Conservation (phyloP, 2,888 invertebrate species). For the Cataglyphis cursor region DNA sequence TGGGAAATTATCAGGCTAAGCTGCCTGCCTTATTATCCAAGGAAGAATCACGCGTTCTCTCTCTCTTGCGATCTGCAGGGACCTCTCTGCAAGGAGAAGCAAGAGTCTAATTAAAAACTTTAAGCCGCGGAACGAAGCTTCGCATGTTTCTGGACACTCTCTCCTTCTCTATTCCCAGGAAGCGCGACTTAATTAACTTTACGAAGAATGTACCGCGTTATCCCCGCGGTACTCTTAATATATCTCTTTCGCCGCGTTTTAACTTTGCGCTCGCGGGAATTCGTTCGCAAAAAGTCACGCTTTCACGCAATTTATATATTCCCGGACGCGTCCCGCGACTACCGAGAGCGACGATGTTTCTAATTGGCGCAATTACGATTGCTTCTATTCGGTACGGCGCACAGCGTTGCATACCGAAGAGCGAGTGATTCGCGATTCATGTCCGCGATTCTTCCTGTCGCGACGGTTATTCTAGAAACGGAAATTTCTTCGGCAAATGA, state of each 20-base stretch:
- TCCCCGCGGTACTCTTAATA: constrained; percentile 48
- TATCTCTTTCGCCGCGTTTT: constrained; percentile 49
- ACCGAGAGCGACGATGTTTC: constrained; percentile 17
- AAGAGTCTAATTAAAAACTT: constrained; percentile 64
- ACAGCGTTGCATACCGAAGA: constrained; percentile 41
- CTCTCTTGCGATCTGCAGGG: constrained; percentile 19
- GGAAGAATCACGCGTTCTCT: constrained; percentile 39
- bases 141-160: constrained; percentile 63
- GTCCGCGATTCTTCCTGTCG: constrained; percentile 34
- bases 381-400: constrained; percentile 33
- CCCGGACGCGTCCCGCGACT: constrained; percentile 19
- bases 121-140: constrained; percentile 56
- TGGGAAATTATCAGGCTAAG: constrained; percentile 42
- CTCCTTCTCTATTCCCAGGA: constrained; percentile 22
- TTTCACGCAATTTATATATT: constrained; percentile 49
- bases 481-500: constrained; percentile 48
- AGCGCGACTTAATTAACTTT: constrained; percentile 62
- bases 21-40: constrained; percentile 35
- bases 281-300: constrained; percentile 35
- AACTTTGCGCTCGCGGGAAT: constrained; percentile 34
- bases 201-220: constrained; percentile 53
- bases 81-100: constrained; percentile 37
- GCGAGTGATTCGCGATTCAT: constrained; percentile 23
- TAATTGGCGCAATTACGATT: constrained; percentile 54
- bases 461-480: constrained; percentile 37